Evolutionary conservation across 1,140 invertebrate species (phyloP).

Genomic region (Lepidotrigona ventralis): DNA sequence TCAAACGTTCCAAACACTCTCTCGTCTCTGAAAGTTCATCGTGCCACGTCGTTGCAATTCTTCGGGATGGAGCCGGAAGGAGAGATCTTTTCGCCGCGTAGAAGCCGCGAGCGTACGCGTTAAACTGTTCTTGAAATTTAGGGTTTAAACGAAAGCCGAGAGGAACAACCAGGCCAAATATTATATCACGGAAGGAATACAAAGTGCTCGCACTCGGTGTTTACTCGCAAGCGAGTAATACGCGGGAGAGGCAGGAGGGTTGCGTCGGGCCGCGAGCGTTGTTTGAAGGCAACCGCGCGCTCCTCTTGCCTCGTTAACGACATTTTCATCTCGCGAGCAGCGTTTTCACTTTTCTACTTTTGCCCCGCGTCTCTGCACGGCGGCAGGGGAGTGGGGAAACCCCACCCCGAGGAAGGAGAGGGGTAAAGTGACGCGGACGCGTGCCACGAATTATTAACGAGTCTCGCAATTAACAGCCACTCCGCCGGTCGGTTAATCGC

Average conservation of each 20-base stretch:
- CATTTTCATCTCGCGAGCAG: conserved; percentile 28
- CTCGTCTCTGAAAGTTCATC: too few species aligned
- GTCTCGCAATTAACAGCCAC: conserved; percentile 64
- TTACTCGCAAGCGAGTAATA: background rate
- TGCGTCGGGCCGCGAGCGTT: background rate
- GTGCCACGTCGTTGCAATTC: too few species aligned
- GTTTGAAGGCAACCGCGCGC: background rate
- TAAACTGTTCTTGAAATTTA: background rate
- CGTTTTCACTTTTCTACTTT: conserved; percentile 39
- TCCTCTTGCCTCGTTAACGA: background rate
- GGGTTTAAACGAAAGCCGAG: background rate
- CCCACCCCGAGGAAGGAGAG: background rate
- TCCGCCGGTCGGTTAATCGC: conserved; percentile 61
- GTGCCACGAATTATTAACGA: conserved; percentile 66
- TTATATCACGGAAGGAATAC: background rate
- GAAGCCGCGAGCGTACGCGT: background rate
- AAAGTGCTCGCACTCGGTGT: background rate
- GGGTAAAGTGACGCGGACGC: conserved; percentile 23
- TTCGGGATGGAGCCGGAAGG: too few species aligned
- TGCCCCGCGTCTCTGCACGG: background rate
- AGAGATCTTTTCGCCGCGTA: too few species aligned
- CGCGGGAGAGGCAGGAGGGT: background rate
- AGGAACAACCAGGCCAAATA: background rate
- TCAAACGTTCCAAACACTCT: too few species aligned
- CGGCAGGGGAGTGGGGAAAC: background rate